Base-by-base conservation (phyloP, 2,888 invertebrate genomes). In the Trisateles emortualis region DNA sequence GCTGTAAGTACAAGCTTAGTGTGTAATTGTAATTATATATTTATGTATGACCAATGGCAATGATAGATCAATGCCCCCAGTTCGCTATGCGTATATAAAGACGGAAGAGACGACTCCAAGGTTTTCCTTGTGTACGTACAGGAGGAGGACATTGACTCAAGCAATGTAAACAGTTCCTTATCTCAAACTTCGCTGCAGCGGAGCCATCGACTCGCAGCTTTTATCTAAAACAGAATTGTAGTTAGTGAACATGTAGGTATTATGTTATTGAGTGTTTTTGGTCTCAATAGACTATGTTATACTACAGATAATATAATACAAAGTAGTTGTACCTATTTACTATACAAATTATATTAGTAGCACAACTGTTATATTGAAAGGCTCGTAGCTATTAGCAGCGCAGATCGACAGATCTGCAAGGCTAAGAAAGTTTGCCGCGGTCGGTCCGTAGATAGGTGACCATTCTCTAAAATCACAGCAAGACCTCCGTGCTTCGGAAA, bases 111-210 rank as follows among this genome's bases (percentile, higher is more conserved):
- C 86, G 48, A 77, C 90, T 90, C 88, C 90, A 91, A 89, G 89
- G 92, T 87, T 92, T 92, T 91, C 86, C 89, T 82, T 87, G 84
- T 90, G 60, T 79, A 74, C 74, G 64, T 68, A 76, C 86, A 82
- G 84, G 82, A 89, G 86, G 90, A 92, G 92, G 92, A 90, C 92
- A 90, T 92, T 92, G 92, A 92, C 92, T 90, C 86, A 90, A 89
- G 86, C 81, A 90, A 87, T 89, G 92, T 92, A 92, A 92, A 92
- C 92, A 92, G 88, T 90, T 90, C 89, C 92, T 92, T 92, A 92
- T 92, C 92, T 91, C 79, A 78, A 86, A 84, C 83, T 87, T 86
- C 80, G 81, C 79, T 81, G 81, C 82, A 79, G 66, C 76, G 76
- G 68, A 72, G 80, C 74, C 78, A 74, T 66, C 78, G 79, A 79